These are phyloP conservation scores for Tapirus terrestris DNA, from an alignment of 2,113 vertebrate species.

Conservation along the genomic window DNA sequence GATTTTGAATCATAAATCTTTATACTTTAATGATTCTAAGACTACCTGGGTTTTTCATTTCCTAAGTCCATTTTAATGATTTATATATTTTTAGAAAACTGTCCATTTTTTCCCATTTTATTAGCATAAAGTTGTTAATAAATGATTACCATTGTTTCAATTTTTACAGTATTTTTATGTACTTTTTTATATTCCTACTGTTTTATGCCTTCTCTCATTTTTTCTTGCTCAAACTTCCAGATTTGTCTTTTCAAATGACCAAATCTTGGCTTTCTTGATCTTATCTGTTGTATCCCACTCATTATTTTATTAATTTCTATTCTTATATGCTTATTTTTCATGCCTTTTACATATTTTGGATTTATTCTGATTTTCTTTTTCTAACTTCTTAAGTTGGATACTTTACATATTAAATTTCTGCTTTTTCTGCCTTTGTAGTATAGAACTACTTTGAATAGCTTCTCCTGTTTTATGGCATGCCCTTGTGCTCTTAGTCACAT, in stretches of 20 bases:
- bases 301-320: not conserved
- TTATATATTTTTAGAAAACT: not conserved
- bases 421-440: not conserved
- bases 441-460: not conserved
- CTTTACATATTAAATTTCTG: not conserved
- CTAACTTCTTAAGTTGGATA: not conserved
- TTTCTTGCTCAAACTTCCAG: not conserved
- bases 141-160: not conserved
- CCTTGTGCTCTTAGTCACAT: not conserved
- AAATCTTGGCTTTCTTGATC: not conserved
- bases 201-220: not conserved
- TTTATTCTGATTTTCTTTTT: not conserved
- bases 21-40: not conserved
- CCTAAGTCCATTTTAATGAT: not conserved
- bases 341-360: not conserved
- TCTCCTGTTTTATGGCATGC: too few species aligned
- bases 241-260: not conserved
- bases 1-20: not conserved
- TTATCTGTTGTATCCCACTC: not conserved
- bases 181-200: not conserved
- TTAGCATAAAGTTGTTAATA: not conserved
- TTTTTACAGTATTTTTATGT: not conserved
- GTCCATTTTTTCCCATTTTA: not conserved
- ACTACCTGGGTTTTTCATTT: not conserved
- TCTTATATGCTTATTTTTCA: not conserved